phyloP scores from a whole-genome alignment of 2,797 vertebrate species.

The Coreius guichenoti region DNA sequence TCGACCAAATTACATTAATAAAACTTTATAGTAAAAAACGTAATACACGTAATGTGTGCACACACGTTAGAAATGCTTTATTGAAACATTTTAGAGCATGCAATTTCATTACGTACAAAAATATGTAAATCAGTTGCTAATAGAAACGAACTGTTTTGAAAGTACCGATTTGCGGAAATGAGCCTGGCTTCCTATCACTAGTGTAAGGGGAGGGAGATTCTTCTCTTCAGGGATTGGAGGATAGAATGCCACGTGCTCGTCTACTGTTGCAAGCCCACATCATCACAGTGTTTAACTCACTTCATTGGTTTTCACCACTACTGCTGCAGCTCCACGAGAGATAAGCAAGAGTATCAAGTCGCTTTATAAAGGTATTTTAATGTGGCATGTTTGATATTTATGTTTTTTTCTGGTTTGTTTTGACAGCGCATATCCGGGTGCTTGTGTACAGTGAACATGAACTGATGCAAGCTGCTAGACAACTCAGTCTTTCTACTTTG shows the following conservation, averaged over 20 bases:
- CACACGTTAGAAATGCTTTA: neutral
- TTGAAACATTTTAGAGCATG: neutral
- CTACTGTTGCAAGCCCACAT: conserved; percentile 16
- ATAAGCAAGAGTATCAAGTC: neutral
- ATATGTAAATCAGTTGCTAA: neutral
- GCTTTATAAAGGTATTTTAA: conserved; percentile 25
- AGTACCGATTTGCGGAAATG: neutral
- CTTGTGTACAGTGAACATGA: neutral
- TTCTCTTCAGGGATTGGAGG: conserved; percentile 70
- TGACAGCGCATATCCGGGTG: conserved; percentile 23
- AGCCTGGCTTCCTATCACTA: neutral
- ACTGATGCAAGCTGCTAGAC: conserved; percentile 29
- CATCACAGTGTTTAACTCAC: conserved; percentile 26
- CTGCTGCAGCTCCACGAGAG: neutral
- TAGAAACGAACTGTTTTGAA: neutral
- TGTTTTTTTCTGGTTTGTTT: neutral
- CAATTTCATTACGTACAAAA: neutral
- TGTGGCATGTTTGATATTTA: neutral
- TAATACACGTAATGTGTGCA: neutral
- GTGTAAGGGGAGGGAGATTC: conserved; percentile 57
- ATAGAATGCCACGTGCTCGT: conserved; percentile 72
- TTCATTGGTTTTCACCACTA: neutral
- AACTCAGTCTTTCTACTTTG: neutral
- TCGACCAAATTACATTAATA: neutral
- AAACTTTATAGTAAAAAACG: neutral